Evolutionary conservation across 1,140 invertebrate genomes (phyloP).

Genomic region (Varroa destructor): DNA sequence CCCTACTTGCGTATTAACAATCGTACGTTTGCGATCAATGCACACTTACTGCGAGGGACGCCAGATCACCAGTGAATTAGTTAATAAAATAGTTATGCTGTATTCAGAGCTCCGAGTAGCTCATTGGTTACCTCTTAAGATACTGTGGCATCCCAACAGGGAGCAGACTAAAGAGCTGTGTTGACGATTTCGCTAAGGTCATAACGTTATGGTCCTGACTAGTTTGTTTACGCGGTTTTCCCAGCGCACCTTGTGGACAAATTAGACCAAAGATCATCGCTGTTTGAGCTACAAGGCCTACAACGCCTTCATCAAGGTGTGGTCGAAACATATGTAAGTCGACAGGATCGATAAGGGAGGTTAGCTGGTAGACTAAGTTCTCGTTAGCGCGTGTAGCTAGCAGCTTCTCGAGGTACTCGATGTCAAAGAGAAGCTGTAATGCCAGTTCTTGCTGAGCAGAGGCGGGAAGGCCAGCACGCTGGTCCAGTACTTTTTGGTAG

Average conservation of each 20-base stretch:
- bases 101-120: too few relatives aligned
- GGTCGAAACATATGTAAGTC: conserved; percentile 13
- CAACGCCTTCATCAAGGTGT: conserved; percentile 15
- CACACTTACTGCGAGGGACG: too few relatives aligned
- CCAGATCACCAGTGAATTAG: too few relatives aligned
- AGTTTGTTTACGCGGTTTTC: conserved; percentile 19
- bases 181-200: not conserved
- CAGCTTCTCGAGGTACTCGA: conserved; percentile 19
- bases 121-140: too few relatives aligned
- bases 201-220: conserved; percentile 22
- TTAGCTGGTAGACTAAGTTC: not conserved
- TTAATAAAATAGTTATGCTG: too few relatives aligned
- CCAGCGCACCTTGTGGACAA: not conserved
- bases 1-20: too few relatives aligned
- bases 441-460: conserved; percentile 19
- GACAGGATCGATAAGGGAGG: not conserved
- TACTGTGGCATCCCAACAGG: not conserved
- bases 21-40: too few relatives aligned
- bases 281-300: conserved; percentile 7
- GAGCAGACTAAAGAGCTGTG: conserved; percentile 8
- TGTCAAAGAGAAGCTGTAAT: conserved; percentile 15
- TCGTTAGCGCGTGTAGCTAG: not conserved
- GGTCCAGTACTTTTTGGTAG: conserved; percentile 7
- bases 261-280: conserved; percentile 11
- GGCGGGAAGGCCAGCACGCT: not conserved